Base-by-base conservation (phyloP, 2,113 vertebrate genomes). In the Capricornis sumatraensis region DNA sequence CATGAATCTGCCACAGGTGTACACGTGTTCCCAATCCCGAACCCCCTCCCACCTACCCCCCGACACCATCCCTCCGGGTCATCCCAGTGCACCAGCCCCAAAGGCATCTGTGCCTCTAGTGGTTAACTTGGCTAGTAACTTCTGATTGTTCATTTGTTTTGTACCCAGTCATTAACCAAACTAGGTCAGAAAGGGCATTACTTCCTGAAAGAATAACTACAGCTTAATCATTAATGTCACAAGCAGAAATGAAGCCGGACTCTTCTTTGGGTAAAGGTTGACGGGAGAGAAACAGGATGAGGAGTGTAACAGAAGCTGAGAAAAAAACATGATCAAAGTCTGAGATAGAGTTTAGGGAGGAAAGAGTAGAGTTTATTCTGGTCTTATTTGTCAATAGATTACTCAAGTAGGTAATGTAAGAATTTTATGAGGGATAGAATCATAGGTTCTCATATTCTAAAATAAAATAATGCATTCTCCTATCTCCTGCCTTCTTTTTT, bases 221-320 rank as follows among this genome's bases (percentile, higher is more conserved):
- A 92, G 89, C 43, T 97, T 97, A 98, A 97, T 98, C 40, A 98
- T 98, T 98, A 97, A 95, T 95, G 23, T 25, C 62, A 45, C 55
- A 40, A 57, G 74, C 85, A 97, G 76, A 89, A 96, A 87, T 91
- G 86, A 96, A 95, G n/a, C 82, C 95, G 81, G 58, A 53, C 53
- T 96, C 36, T 90, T 95, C 83, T 91, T 94, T 87, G 95, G 71
- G 30, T 97, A 97, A 97, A 97, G 50, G 19, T 88, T 97, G 89
- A n/a, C 52, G 60, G 55, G 25, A 91, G 36, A 79, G 64, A 83
- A 19, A 23, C 15, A 13, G 11, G 33, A 67, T 58, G 50, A 25
- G 30, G 23, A 52, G 5, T 79, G 4, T 91, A 92, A 52, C 27
- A 94, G 78, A 89, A 93, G 17, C 25, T 84, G 43, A 81, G 84